phyloP scores from a whole-genome alignment of 2,797 vertebrate genomes.

The Mustela erminea region DNA sequence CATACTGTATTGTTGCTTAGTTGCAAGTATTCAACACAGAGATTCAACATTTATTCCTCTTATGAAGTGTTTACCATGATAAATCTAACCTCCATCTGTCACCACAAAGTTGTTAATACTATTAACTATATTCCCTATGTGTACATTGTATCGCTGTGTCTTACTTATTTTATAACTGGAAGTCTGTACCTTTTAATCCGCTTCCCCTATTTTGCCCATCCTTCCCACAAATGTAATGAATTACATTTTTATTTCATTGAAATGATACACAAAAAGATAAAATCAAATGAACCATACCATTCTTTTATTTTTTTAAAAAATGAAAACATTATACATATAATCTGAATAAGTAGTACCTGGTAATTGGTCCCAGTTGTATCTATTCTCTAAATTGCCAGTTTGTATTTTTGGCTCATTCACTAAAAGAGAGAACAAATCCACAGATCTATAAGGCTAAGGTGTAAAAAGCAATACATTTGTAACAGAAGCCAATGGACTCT shows the following conservation, averaged over 20 bases:
- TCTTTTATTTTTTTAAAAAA: slow-evolving; percentile 30
- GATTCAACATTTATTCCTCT: neutral
- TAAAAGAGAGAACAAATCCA: neutral
- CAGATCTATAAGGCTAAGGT: neutral
- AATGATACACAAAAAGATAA: neutral
- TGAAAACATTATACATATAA: neutral
- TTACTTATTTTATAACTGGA: neutral
- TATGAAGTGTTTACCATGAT: neutral
- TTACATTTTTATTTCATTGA: slow-evolving; percentile 18
- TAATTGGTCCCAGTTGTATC: neutral
- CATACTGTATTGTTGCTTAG: neutral
- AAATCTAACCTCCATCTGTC: neutral
- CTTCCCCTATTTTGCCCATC: neutral
- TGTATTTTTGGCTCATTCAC: neutral
- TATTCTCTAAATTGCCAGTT: slow-evolving; percentile 10
- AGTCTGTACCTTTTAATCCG: neutral
- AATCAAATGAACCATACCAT: neutral
- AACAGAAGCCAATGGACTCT: neutral
- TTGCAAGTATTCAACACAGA: neutral
- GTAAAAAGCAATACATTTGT: neutral
- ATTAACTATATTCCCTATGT: neutral
- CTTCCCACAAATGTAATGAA: neutral
- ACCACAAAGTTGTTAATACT: neutral
- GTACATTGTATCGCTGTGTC: neutral
- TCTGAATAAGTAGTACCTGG: neutral